phyloP scores from a whole-genome alignment of 2,797 vertebrate species.

The Chloroceryle amazona region DNA sequence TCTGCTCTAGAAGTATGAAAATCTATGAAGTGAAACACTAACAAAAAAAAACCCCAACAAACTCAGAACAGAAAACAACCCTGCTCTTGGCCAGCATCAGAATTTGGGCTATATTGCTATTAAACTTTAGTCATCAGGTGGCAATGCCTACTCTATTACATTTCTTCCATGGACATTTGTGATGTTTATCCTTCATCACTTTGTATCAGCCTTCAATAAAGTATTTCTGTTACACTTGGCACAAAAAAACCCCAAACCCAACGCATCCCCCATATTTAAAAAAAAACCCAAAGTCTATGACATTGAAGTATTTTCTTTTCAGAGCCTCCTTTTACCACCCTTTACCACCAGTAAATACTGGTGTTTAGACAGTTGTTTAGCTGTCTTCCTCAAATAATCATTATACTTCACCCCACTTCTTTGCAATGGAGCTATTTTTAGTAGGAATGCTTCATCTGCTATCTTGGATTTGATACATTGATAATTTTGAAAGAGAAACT shows the following conservation, averaged over 20 bases:
- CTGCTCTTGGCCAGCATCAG: not conserved
- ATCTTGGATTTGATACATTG: not conserved
- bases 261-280: too few relatives aligned
- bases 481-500: not conserved
- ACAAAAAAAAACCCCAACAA: accelerated
- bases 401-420: not conserved
- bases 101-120: not conserved
- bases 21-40: not conserved
- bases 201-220: not conserved
- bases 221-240: not conserved
- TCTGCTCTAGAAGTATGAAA: not conserved
- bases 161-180: not conserved
- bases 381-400: not conserved
- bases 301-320: not conserved
- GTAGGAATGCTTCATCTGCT: not conserved
- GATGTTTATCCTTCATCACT: not conserved
- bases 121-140: slow-evolving; percentile 1
- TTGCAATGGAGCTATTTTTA: not conserved
- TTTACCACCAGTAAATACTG: not conserved
- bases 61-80: not conserved
- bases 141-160: not conserved
- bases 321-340: not conserved
- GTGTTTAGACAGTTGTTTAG: not conserved
- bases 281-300: accelerated
- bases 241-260: accelerated